A percentile compares a stretch with the other conserved stretches of the same genome.
These are phyloP conservation scores for Megathymus violae DNA, from an alignment of 1,140 invertebrate genomes.

Conservation along the genomic window DNA sequence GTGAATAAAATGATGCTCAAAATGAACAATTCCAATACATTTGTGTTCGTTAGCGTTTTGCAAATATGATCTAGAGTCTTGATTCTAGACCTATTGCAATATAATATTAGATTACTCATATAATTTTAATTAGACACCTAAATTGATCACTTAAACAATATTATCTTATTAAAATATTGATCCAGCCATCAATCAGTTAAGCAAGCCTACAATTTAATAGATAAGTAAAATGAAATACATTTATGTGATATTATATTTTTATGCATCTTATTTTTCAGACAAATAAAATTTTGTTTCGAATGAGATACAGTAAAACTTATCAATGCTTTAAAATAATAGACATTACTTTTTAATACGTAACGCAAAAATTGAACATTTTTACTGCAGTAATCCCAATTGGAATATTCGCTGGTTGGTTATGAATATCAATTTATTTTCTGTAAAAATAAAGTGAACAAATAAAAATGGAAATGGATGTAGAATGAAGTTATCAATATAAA, in stretches of 20 bases:
- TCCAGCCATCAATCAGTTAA: too few relatives aligned
- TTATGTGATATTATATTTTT: background rate
- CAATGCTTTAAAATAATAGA: conserved; percentile 17
- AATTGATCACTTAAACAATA: too few relatives aligned
- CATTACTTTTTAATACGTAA: conserved; percentile 23
- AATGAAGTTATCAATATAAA: conserved; percentile 35
- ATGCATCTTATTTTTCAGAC: too few relatives aligned
- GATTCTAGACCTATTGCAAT: too few relatives aligned
- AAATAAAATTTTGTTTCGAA: too few relatives aligned
- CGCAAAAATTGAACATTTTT: conserved; percentile 28
- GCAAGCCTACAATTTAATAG: too few relatives aligned
- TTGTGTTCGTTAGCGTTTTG: conserved; percentile 56
- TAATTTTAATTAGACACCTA: too few relatives aligned
- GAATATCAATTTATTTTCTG: conserved; percentile 34
- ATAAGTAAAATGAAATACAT: too few relatives aligned
- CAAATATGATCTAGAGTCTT: too few relatives aligned
- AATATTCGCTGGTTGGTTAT: conserved; percentile 31
- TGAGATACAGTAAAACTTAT: conserved; percentile 1
- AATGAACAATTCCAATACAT: conserved; percentile 54
- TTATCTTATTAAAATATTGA: too few relatives aligned
- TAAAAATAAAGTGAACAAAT: conserved; percentile 34
- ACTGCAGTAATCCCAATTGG: conserved; percentile 29
- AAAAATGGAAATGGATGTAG: conserved; percentile 31
- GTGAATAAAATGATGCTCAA: conserved; percentile 64
- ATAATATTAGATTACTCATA: too few relatives aligned